Evolutionary conservation across 2,797 vertebrate species (phyloP).

Genomic region (Gouania willdenowi): DNA sequence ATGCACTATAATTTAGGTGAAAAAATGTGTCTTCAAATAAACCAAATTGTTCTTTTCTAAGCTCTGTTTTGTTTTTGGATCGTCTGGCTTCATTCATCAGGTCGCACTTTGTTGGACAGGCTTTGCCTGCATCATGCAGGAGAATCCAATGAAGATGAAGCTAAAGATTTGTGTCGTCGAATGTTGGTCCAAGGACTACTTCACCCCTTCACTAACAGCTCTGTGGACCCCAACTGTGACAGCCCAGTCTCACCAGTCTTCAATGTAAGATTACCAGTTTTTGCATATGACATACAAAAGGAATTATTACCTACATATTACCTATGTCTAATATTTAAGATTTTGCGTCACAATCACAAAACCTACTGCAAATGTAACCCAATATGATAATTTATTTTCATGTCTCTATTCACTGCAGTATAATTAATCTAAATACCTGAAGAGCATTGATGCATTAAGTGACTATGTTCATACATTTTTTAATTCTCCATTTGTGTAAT

Average conservation of each 20-base stretch:
- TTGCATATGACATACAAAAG: no score
- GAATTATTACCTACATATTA: no score
- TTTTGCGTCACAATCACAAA: no score
- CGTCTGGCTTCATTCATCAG: slow-evolving; percentile 54
- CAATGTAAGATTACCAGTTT: no score
- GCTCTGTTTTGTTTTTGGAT: neutral
- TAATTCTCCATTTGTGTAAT: slow-evolving; percentile 24
- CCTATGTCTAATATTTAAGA: no score
- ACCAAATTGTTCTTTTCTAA: neutral
- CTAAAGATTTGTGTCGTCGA: slow-evolving; percentile 83
- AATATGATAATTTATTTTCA: neutral
- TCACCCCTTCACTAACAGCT: slow-evolving; percentile 82
- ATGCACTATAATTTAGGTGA: neutral
- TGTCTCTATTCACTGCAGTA: slow-evolving; percentile 4
- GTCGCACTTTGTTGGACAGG: slow-evolving; percentile 83
- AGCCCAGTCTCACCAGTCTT: slow-evolving; percentile 65
- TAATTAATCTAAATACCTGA: slow-evolving; percentile 22
- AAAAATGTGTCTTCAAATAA: neutral
- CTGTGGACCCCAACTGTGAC: slow-evolving; percentile 73
- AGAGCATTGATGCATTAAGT: slow-evolving; percentile 6
- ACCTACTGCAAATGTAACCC: no score
- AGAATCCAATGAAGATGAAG: slow-evolving; percentile 68
- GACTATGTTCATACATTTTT: slow-evolving; percentile 33
- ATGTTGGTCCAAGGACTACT: slow-evolving; percentile 86
- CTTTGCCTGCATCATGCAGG: slow-evolving; percentile 78